phyloP scores from a whole-genome alignment of 2,113 vertebrate species.

The Ibidorhyncha struthersii region DNA sequence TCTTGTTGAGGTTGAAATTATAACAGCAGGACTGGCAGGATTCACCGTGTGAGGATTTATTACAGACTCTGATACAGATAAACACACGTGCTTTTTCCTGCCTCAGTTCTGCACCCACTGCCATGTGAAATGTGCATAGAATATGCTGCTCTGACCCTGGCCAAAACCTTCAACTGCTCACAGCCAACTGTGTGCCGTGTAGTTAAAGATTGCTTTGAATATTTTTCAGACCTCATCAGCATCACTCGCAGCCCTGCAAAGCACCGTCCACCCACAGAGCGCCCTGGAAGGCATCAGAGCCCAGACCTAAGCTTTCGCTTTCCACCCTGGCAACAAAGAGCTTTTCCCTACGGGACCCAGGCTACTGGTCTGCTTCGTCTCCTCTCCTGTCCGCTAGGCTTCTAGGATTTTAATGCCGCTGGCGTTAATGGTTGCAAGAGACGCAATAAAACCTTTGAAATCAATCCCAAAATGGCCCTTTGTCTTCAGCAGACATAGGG shows the following conservation, averaged over 20 bases:
- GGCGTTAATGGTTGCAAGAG: neutral
- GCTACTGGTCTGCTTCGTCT: neutral
- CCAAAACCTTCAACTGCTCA: neutral
- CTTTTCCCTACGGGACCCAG: neutral
- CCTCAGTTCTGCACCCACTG: neutral
- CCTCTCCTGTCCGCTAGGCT: neutral
- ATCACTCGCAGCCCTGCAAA: neutral
- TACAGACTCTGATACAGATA: neutral
- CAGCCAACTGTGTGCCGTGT: neutral
- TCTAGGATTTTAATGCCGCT: neutral
- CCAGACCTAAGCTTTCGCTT: neutral
- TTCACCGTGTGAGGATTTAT: neutral
- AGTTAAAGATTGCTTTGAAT: neutral
- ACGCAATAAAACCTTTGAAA: neutral
- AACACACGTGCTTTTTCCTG: neutral
- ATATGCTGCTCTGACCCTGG: neutral
- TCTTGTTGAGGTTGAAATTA: slow-evolving; percentile 1
- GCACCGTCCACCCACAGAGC: neutral
- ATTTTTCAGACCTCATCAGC: neutral
- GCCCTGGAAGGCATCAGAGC: neutral
- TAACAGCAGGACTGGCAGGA: slow-evolving; percentile 14
- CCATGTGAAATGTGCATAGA: neutral
- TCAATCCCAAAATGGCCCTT: neutral
- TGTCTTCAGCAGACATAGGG: neutral
- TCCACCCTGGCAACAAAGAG: neutral